phyloP scores from a whole-genome alignment of 2,113 vertebrate genomes.

The Panthera tigris region DNA sequence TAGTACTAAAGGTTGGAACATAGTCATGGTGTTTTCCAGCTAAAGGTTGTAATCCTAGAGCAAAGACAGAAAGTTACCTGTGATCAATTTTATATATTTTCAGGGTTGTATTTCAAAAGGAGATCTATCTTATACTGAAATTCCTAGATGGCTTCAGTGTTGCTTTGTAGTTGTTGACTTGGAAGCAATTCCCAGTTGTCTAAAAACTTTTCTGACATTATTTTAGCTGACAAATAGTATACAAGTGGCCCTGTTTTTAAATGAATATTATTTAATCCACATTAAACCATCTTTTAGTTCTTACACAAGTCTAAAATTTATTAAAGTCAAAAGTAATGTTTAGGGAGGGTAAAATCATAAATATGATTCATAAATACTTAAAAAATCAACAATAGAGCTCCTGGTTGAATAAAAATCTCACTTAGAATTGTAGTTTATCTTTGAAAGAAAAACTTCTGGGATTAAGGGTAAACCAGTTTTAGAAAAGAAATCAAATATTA shows the following conservation, averaged over 20 bases:
- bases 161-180: slow-evolving; percentile 22
- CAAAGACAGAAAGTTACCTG: neutral
- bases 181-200: slow-evolving; percentile 40
- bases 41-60: neutral
- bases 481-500: slow-evolving; percentile 78
- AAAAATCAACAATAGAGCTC: slow-evolving; percentile 56
- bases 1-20: neutral
- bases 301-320: slow-evolving; percentile 66
- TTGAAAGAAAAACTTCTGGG: slow-evolving; percentile 81
- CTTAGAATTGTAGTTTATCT: slow-evolving; percentile 77
- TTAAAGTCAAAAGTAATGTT: slow-evolving; percentile 82
- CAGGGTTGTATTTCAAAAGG: neutral
- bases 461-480: slow-evolving; percentile 76
- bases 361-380: slow-evolving; percentile 78
- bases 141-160: neutral
- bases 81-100: neutral
- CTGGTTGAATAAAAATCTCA: slow-evolving; percentile 72
- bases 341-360: slow-evolving; percentile 76
- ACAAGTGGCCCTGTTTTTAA: slow-evolving; percentile 42
- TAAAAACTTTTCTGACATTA: slow-evolving; percentile 66
- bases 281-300: slow-evolving; percentile 71
- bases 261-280: slow-evolving; percentile 62
- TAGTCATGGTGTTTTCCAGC: neutral
- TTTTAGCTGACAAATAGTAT: slow-evolving; percentile 62
- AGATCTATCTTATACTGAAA: slow-evolving; percentile 18